Evolutionary conservation across 2,888 invertebrate genomes (phyloP), one percentile per base, ranked within the genome.

Genomic region (Drosophila putrida): DNA sequence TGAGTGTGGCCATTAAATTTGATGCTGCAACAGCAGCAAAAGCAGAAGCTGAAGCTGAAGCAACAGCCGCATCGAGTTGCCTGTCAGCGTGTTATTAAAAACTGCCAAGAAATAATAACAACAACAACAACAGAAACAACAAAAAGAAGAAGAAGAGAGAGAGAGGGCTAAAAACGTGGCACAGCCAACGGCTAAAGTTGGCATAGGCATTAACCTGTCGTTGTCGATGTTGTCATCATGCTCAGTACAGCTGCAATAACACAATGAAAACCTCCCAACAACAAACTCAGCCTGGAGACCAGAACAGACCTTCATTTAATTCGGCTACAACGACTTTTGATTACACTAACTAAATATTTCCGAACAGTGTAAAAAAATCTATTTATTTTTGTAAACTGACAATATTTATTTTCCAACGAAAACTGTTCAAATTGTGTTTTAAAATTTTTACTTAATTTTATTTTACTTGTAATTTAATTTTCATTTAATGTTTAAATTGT

Each of bases 1-100:
- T 82, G 77, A 82, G 83, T 85, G 71, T 47, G 67, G 74, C 51
- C 80, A 70, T 82, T 64, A 82, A 82, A 86, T 64, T 82, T 71
- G 71, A 82, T 82, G 85, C 75, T 71, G 69, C 79, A 71, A 46
- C 54, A 63, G 62, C 53, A 39, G 39, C 20, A 66, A 82, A 82
- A 86, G 62, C 80, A 69, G 71, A 82, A 80, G 85, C 75, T 69
- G 69, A 75, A 71, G 43, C 54, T 55, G 62, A 46, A 39, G 39
- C 53, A 33, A 50, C 55, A 51, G 66, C 66, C 46, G 66, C 72
- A 76, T 71, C 54, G 28, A 72, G 73, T 67, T 72, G 63, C 74
- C 78, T 36, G 78, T 47, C 78, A 61, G 73, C 54, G 61, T 64
- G 69, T 77, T 80, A 80, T 86, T 82, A 82, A 82, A 85, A 82